Percentiles rank a stretch among this genome's conserved stretches.
These are phyloP conservation scores for Drosophila carrolli DNA, from an alignment of 1,140 invertebrate genomes.

Conservation along the genomic window DNA sequence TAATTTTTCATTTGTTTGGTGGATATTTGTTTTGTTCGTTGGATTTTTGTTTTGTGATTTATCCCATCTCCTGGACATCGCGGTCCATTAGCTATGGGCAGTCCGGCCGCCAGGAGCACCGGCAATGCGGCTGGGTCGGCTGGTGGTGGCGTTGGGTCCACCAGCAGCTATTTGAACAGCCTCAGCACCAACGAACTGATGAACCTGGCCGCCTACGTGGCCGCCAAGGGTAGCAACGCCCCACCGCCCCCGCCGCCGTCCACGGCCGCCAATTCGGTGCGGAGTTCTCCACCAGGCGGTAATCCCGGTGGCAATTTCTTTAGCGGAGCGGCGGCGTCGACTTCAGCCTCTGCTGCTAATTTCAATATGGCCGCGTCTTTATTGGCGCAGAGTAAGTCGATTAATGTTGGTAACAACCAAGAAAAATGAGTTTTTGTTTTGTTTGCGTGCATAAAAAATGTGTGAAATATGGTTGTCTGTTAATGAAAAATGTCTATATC, in stretches of 20 bases:
- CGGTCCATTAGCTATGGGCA: slow-evolving; percentile 37
- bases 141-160: slow-evolving; percentile 27
- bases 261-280: slow-evolving; percentile 35
- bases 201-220: slow-evolving; percentile 77
- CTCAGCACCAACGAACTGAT: slow-evolving; percentile 77
- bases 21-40: slow-evolving; percentile 5
- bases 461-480: not conserved
- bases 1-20: not conserved
- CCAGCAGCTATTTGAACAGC: slow-evolving; percentile 71
- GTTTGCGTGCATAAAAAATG: not conserved
- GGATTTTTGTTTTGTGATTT: not conserved
- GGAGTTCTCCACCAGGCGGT: slow-evolving; percentile 11
- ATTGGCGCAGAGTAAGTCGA: slow-evolving; percentile 91
- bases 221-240: slow-evolving; percentile 61
- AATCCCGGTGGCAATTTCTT: slow-evolving; percentile 31
- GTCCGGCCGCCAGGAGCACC: slow-evolving; percentile 43
- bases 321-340: slow-evolving; percentile 26
- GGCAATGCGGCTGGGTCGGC: slow-evolving; percentile 27
- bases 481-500: not conserved
- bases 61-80: not conserved
- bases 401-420: slow-evolving; percentile 85
- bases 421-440: slow-evolving; percentile 28
- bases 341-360: slow-evolving; percentile 68
- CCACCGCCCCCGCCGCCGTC: slow-evolving; percentile 38
- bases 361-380: slow-evolving; percentile 87